These are phyloP conservation scores for Vannuccia rotundouncinata DNA, from an alignment of 2,888 invertebrate species.

Conservation along the genomic window DNA sequence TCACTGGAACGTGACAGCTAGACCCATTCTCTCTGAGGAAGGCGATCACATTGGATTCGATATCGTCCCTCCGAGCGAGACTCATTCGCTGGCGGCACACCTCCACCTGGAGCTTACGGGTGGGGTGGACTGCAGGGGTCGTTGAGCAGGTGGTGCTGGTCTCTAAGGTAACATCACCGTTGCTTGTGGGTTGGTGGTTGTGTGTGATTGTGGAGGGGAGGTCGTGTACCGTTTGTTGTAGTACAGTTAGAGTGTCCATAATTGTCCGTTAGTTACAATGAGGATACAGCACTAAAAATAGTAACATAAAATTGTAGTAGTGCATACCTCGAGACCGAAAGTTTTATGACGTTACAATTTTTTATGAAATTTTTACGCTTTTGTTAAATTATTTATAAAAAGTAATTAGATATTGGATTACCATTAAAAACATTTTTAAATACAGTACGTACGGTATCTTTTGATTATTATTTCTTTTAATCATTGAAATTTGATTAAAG, in stretches of 20 bases:
- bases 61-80: neutral
- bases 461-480: no score
- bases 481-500: no score
- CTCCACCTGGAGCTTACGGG: neutral
- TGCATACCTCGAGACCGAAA: no score
- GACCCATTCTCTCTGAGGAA: neutral
- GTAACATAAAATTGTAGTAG: no score
- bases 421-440: no score
- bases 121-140: neutral
- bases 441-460: no score
- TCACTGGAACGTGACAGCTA: neutral
- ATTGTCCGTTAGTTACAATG: neutral
- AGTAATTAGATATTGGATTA: no score
- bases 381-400: no score
- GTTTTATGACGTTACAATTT: no score
- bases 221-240: neutral
- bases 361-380: no score
- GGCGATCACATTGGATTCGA: neutral
- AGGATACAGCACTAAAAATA: neutral
- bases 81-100: slow-evolving; percentile 1
- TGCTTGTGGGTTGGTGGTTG: neutral
- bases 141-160: neutral
- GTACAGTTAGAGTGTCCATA: neutral
- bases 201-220: neutral
- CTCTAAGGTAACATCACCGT: neutral